phyloP scores from a whole-genome alignment of 92 coral and sea anemone species.

The Actinostola sp. region DNA sequence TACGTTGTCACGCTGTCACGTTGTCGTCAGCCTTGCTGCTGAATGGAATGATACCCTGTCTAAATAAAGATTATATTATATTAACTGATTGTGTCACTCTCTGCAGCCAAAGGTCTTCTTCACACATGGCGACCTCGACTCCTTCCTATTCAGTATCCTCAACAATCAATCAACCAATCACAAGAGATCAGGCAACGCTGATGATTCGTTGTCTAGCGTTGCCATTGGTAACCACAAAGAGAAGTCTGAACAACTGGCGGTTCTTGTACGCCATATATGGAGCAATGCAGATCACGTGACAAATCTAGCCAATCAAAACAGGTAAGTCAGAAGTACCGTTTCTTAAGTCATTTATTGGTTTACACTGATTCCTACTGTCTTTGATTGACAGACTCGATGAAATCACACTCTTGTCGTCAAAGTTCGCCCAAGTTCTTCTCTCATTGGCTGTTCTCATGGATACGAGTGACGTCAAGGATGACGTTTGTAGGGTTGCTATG shows the following conservation, averaged over 20 bases:
- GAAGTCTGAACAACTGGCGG: slow-evolving; percentile 55
- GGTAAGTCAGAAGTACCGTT: slow-evolving; percentile 14
- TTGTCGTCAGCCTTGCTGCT: too few relatives aligned
- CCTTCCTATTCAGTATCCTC: slow-evolving; percentile 14
- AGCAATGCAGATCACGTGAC: slow-evolving; percentile 68
- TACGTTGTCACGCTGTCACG: too few relatives aligned
- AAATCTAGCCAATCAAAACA: slow-evolving; percentile 29
- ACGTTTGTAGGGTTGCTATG: slow-evolving; percentile 18
- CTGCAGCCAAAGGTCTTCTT: not conserved
- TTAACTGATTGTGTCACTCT: too few relatives aligned
- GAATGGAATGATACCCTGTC: too few relatives aligned
- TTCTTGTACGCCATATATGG: slow-evolving; percentile 67
- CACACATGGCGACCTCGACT: not conserved
- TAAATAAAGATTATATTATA: too few relatives aligned
- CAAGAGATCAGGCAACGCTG: slow-evolving; percentile 12
- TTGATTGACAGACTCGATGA: slow-evolving; percentile 16
- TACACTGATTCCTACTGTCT: not conserved
- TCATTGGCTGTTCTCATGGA: slow-evolving; percentile 34
- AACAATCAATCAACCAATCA: not conserved
- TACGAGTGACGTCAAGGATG: slow-evolving; percentile 4
- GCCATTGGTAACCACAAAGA: slow-evolving; percentile 64
- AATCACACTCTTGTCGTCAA: slow-evolving; percentile 32
- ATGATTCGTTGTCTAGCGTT: slow-evolving; percentile 43
- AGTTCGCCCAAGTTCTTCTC: slow-evolving; percentile 36
- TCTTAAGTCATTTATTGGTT: not conserved